Evolutionary conservation across 2,113 vertebrate species (phyloP).

Genomic region (Lontra canadensis): DNA sequence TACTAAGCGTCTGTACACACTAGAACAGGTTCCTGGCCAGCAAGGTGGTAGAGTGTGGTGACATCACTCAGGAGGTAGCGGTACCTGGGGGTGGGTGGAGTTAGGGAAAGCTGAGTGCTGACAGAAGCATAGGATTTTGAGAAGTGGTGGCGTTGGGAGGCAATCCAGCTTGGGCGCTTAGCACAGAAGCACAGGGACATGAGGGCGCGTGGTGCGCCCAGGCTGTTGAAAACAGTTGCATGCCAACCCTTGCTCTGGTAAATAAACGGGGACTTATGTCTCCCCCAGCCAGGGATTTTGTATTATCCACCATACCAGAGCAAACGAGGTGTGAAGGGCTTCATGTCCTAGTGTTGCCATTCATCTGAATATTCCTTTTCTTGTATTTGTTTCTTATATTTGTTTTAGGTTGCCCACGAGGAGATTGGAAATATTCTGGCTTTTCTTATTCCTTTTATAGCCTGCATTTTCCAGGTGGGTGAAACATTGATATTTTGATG

Average conservation of each 20-base stretch:
- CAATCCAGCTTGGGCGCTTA: neutral
- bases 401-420: conserved; percentile 91
- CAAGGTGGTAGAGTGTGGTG: neutral
- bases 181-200: neutral
- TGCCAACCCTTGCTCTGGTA: neutral
- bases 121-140: neutral
- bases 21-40: neutral
- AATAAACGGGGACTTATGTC: neutral
- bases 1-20: neutral
- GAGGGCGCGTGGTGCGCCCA: accelerated
- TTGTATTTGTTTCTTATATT: conserved; percentile 45
- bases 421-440: conserved; percentile 92
- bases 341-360: neutral
- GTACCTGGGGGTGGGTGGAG: no score
- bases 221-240: neutral
- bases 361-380: neutral
- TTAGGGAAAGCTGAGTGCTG: neutral
- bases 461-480: conserved; percentile 93
- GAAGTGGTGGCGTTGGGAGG: neutral
- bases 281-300: neutral
- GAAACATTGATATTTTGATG: neutral
- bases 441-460: conserved; percentile 93
- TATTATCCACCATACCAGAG: neutral
- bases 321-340: neutral
- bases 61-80: neutral